A percentile compares a stretch with the other conserved stretches of the same genome.
Evolutionary conservation across 2,888 invertebrate genomes (phyloP).

Genomic region (Branchellion lobata): DNA sequence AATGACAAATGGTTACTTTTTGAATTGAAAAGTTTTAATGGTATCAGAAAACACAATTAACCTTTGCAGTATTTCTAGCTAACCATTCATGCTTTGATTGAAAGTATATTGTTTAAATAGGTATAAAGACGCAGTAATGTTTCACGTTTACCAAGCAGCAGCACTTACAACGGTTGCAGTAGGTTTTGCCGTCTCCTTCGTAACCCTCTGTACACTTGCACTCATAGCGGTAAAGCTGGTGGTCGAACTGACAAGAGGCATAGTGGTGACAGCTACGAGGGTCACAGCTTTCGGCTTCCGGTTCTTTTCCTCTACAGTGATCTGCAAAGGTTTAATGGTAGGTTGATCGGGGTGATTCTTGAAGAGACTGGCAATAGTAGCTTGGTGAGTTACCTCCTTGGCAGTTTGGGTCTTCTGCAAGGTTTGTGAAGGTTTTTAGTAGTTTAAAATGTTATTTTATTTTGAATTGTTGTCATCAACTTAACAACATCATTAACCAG

Average conservation of each 20-base stretch:
- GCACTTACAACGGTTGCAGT: background rate
- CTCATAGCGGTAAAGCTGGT: constrained; percentile 6
- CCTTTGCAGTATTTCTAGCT: too few relatives aligned
- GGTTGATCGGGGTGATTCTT: background rate
- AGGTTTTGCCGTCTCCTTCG: constrained; percentile 34
- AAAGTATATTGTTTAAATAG: too few relatives aligned
- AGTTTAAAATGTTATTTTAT: too few relatives aligned
- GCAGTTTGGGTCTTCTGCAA: background rate
- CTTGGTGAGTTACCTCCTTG: background rate
- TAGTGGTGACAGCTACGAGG: background rate
- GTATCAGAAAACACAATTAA: too few relatives aligned
- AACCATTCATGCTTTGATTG: too few relatives aligned
- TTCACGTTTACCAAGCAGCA: too few relatives aligned
- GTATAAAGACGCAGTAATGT: too few relatives aligned
- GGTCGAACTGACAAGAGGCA: constrained; percentile 9
- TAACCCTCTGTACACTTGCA: constrained; percentile 22
- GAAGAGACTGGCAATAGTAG: too few relatives aligned
- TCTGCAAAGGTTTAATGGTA: background rate
- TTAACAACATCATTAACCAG: too few relatives aligned
- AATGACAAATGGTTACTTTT: too few relatives aligned
- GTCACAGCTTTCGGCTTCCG: constrained; percentile 22
- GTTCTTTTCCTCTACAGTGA: background rate
- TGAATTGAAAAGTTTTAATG: too few relatives aligned
- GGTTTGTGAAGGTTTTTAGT: background rate
- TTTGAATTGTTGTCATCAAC: too few relatives aligned